Evolutionary conservation across 2,888 invertebrate genomes (phyloP).

Genomic region (Phasia obesa): DNA sequence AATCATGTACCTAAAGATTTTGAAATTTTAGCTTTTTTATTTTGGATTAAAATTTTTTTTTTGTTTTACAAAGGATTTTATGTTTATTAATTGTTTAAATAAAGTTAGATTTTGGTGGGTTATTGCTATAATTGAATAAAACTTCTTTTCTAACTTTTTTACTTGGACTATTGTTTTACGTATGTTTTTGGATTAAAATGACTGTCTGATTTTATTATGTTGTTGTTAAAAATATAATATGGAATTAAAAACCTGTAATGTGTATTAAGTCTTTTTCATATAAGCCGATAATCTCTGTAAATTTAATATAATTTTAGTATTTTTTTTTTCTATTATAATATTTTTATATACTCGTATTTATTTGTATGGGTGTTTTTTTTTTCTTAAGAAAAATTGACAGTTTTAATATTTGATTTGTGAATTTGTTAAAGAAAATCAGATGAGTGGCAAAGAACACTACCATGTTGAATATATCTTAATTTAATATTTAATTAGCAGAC

Average conservation of each 20-base stretch:
- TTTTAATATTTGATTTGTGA: slow-evolving; percentile 11
- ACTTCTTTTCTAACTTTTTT: background rate
- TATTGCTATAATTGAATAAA: slow-evolving; percentile 39
- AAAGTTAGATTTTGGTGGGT: slow-evolving; percentile 55
- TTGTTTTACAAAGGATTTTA: too few relatives aligned
- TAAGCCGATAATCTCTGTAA: slow-evolving; percentile 20
- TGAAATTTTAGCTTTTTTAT: background rate
- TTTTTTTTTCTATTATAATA: slow-evolving; percentile 27
- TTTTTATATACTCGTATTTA: background rate
- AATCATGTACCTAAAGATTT: too few relatives aligned
- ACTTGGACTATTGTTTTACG: slow-evolving; percentile 14
- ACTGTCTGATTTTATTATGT: slow-evolving; percentile 40
- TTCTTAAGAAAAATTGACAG: slow-evolving; percentile 38
- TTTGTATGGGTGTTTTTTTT: background rate
- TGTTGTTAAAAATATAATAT: background rate
- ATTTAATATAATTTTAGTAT: background rate
- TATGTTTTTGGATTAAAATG: slow-evolving; percentile 19
- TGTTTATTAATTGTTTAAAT: slow-evolving; percentile 8
- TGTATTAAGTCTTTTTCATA: slow-evolving; percentile 35
- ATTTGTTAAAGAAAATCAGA: background rate
- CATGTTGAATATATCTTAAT: slow-evolving; percentile 22
- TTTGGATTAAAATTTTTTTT: background rate
- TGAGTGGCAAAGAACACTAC: slow-evolving; percentile 16
- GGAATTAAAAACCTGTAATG: slow-evolving; percentile 13
- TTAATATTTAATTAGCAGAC: slow-evolving; percentile 19